Conservation (phyloP, 2,888 invertebrate genomes). For the Adelognathus sp. region DNA sequence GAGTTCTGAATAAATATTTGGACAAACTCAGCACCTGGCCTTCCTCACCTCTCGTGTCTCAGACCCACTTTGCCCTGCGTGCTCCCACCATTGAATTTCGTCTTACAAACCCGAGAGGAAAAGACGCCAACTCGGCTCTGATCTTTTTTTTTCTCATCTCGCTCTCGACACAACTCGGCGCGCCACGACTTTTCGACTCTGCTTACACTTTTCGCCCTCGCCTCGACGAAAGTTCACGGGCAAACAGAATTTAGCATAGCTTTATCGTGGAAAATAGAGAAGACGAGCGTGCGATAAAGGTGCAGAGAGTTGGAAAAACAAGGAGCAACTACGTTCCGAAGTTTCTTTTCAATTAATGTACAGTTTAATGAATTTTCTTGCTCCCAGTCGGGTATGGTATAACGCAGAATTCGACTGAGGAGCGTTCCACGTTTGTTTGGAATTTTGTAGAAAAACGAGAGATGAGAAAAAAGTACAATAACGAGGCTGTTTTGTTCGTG, state of each 20-base stretch:
- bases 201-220: conserved; percentile 32
- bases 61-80: conserved; percentile 38
- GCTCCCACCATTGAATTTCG: conserved; percentile 12
- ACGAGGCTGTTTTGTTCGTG: background rate
- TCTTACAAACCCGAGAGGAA: conserved; percentile 18
- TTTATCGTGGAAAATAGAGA: conserved; percentile 52
- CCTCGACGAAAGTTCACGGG: conserved; percentile 25
- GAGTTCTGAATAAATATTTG: conserved; percentile 63
- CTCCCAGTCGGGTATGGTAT: background rate
- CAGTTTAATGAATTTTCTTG: background rate
- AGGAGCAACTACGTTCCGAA: background rate
- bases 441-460: background rate
- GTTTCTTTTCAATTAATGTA: background rate
- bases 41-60: conserved; percentile 55
- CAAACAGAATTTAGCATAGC: conserved; percentile 60
- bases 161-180: conserved; percentile 29
- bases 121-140: background rate
- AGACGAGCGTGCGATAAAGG: background rate
- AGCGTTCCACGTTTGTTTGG: background rate
- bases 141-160: background rate
- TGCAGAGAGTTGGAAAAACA: background rate
- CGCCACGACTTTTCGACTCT: conserved; percentile 24
- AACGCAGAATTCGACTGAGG: background rate
- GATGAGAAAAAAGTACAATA: background rate
- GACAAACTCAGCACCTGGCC: conserved; percentile 57